Conservation (phyloP, 2,797 vertebrate genomes). For the Xiphorhynchus erythropygius region DNA sequence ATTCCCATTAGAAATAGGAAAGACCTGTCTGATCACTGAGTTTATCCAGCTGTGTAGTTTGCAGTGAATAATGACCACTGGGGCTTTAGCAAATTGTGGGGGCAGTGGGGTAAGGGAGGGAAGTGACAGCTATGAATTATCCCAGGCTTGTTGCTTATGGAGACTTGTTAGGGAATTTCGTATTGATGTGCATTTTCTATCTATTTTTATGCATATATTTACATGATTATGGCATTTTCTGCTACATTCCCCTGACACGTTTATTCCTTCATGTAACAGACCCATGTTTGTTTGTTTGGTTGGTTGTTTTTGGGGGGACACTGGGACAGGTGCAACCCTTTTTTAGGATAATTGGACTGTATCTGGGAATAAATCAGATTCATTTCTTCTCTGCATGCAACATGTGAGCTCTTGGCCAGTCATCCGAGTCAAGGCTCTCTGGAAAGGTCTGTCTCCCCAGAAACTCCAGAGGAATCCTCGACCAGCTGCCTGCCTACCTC, state of each 20-base stretch:
- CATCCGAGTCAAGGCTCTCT: neutral
- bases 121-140: neutral
- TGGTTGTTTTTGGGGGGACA: neutral
- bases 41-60: conserved; percentile 58
- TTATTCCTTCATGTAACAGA: neutral
- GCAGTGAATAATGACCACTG: conserved; percentile 48
- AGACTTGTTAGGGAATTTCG: neutral
- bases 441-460: neutral
- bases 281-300: too few relatives aligned
- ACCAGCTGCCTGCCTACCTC: neutral
- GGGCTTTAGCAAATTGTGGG: neutral
- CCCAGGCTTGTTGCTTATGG: neutral
- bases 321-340: neutral
- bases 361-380: neutral
- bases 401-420: neutral
- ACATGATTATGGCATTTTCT: neutral
- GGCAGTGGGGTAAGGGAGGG: neutral
- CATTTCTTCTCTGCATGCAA: neutral
- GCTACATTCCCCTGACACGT: neutral
- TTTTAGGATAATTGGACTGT: neutral
- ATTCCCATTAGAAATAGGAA: conserved; percentile 52
- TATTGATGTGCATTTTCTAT: neutral
- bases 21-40: conserved; percentile 38
- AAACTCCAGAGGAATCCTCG: neutral
- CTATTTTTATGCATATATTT: neutral